Conservation (phyloP, 2,888 invertebrate species). For the Achlya flavicornis region DNA sequence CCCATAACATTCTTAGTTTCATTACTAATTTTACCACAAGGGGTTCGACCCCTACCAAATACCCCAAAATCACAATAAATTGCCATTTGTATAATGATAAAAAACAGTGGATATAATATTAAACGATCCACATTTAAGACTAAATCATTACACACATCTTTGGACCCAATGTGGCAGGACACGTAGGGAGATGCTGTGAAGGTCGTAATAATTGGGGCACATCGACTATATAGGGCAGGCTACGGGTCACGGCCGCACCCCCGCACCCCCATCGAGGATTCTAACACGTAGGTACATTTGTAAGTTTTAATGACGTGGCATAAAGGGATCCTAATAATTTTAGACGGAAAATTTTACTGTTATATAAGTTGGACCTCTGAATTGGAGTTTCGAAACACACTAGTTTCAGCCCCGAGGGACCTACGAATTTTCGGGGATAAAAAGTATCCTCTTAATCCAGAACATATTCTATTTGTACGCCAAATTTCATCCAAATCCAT, state of each 20-base stretch:
- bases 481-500: too few relatives aligned
- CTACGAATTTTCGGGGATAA: too few relatives aligned
- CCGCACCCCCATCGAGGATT: slow-evolving; percentile 18
- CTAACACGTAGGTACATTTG: slow-evolving; percentile 1
- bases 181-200: slow-evolving; percentile 50
- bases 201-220: slow-evolving; percentile 74
- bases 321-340: background rate
- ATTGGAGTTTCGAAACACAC: too few relatives aligned
- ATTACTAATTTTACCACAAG: too few relatives aligned
- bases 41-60: too few relatives aligned
- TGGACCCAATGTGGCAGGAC: slow-evolving; percentile 55
- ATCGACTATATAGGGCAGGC: slow-evolving; percentile 64
- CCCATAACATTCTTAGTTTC: too few relatives aligned
- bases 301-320: background rate
- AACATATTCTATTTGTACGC: too few relatives aligned
- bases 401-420: too few relatives aligned
- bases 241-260: slow-evolving; percentile 69
- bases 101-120: background rate
- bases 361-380: too few relatives aligned
- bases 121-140: background rate
- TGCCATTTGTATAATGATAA: too few relatives aligned
- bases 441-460: too few relatives aligned
- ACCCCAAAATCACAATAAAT: too few relatives aligned
- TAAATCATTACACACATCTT: background rate
- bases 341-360: background rate